phyloP scores from a whole-genome alignment of 2,888 invertebrate species.

The Leptarthrus brevirostris region DNA sequence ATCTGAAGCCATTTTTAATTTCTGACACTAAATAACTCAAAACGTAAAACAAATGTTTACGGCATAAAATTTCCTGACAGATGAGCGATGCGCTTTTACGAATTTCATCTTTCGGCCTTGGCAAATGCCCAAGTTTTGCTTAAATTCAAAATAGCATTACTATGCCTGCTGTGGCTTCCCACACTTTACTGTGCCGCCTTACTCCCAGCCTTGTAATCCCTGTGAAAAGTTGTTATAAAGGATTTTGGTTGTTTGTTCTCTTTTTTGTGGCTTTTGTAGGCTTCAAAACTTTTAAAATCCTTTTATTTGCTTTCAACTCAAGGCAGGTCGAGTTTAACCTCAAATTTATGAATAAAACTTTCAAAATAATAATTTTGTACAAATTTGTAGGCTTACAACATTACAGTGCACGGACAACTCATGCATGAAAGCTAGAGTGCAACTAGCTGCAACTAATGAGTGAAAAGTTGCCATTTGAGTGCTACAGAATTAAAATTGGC shows the following conservation, averaged over 20 bases:
- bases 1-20: not conserved
- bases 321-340: conserved; percentile 1
- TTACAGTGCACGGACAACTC: not conserved
- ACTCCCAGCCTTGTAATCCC: not conserved
- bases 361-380: conserved; percentile 10
- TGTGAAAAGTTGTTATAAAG: conserved; percentile 20
- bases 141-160: conserved; percentile 20
- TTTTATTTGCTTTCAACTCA: conserved; percentile 15
- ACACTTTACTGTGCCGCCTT: not conserved
- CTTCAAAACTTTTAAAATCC: conserved; percentile 10
- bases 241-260: conserved; percentile 12
- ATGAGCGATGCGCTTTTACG: conserved; percentile 20
- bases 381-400: not conserved
- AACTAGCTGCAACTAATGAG: not conserved
- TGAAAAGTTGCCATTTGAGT: not conserved
- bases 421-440: conserved; percentile 6
- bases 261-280: conserved; percentile 18
- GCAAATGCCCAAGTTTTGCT: conserved; percentile 18
- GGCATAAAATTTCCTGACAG: conserved; percentile 5
- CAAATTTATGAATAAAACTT: conserved; percentile 13
- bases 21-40: not conserved
- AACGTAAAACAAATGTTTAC: conserved; percentile 15
- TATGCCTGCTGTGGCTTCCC: conserved; percentile 3
- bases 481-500: not conserved
- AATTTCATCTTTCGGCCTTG: conserved; percentile 10